phyloP scores from a whole-genome alignment of 2,888 invertebrate species.

The Linnaemya tessellans region DNA sequence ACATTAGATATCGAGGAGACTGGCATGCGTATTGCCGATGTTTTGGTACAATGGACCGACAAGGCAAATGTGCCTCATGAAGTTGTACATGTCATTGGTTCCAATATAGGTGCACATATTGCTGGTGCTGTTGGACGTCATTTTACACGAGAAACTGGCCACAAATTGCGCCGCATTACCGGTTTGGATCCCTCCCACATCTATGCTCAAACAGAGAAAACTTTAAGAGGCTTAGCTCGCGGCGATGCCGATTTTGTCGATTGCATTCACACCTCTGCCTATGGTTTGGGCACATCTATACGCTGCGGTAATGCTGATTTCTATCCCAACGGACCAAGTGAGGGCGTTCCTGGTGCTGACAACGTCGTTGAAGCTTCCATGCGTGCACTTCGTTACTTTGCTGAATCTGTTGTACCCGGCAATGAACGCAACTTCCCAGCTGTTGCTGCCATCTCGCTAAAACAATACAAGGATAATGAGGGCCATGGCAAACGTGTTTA shows the following conservation, averaged over 20 bases:
- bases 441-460: slow-evolving; percentile 78
- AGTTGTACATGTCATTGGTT: slow-evolving; percentile 80
- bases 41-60: slow-evolving; percentile 76
- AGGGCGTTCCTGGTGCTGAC: slow-evolving; percentile 78
- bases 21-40: slow-evolving; percentile 77
- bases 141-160: slow-evolving; percentile 77
- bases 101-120: slow-evolving; percentile 80
- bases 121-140: slow-evolving; percentile 80
- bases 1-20: slow-evolving; percentile 77
- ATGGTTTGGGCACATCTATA: slow-evolving; percentile 77
- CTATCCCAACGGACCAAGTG: slow-evolving; percentile 80
- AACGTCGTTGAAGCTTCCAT: slow-evolving; percentile 80
- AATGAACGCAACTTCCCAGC: slow-evolving; percentile 82
- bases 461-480: slow-evolving; percentile 79
- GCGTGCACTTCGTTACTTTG: slow-evolving; percentile 80
- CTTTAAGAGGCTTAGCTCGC: slow-evolving; percentile 77
- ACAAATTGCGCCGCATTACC: slow-evolving; percentile 80
- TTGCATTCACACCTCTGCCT: slow-evolving; percentile 80
- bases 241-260: slow-evolving; percentile 82
- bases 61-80: slow-evolving; percentile 76
- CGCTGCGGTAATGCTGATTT: slow-evolving; percentile 81
- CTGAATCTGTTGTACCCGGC: slow-evolving; percentile 81
- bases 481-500: slow-evolving; percentile 79
- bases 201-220: slow-evolving; percentile 75
- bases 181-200: slow-evolving; percentile 80